A percentile compares a stretch with the other conserved stretches of the same genome.
Evolutionary conservation across 2,797 vertebrate genomes (phyloP).

Genomic region (Myotis planiceps): DNA sequence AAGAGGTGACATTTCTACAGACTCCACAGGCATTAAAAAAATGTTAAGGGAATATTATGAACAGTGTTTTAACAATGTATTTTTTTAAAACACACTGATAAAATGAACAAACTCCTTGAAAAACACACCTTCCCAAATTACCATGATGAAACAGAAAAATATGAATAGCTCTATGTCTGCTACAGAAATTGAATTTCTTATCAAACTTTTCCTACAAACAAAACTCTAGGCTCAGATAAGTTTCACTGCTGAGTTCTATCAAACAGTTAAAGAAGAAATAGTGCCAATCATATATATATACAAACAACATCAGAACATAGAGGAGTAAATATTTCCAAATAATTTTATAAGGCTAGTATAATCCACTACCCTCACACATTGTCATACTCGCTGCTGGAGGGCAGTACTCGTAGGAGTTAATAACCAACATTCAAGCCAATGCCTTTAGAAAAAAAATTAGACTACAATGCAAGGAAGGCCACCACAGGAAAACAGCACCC

Average conservation of each 20-base stretch:
- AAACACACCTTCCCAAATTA: neutral
- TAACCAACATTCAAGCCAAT: neutral
- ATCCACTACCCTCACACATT: neutral
- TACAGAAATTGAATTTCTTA: neutral
- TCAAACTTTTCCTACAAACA: neutral
- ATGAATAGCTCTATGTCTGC: neutral
- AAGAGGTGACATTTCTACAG: neutral
- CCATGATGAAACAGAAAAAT: neutral
- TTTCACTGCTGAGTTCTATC: neutral
- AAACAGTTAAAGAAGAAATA: neutral
- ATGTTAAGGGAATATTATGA: neutral
- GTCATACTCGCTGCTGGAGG: neutral
- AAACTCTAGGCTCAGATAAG: neutral
- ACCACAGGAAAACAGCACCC: neutral
- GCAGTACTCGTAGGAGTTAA: neutral
- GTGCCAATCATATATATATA: neutral
- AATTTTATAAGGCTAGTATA: neutral
- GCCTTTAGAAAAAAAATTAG: neutral
- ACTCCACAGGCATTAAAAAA: neutral
- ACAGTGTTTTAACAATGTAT: neutral
- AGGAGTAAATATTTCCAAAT: neutral
- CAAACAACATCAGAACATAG: neutral
- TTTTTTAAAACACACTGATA: neutral
- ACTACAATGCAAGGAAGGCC: neutral
- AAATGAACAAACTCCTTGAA: constrained; percentile 16